Percentiles rank a stretch among this genome's conserved stretches.
Evolutionary conservation across 92 coral and sea anemone genomes (phyloP).

Genomic region (Phymanthus crucifer): DNA sequence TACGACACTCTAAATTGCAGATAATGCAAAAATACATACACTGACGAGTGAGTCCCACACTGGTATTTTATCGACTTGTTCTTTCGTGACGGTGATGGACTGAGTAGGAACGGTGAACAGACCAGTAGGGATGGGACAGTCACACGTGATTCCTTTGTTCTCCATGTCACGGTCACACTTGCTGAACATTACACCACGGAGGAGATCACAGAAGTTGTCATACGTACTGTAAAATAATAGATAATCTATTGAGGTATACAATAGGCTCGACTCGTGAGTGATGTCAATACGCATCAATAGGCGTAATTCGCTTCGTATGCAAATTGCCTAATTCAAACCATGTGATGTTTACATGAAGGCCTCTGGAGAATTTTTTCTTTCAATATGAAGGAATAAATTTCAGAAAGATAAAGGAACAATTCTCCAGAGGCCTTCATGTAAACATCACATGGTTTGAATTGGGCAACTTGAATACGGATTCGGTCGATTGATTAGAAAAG

Average conservation of each 20-base stretch:
- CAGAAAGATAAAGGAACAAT: too few species aligned
- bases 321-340: too few species aligned
- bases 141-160: slow-evolving; percentile 63
- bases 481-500: too few species aligned
- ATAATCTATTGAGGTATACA: background rate
- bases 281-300: too few species aligned
- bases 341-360: too few species aligned
- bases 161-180: slow-evolving; percentile 65
- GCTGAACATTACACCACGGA: slow-evolving; percentile 52
- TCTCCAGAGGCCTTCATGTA: too few species aligned
- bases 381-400: too few species aligned
- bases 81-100: slow-evolving; percentile 47
- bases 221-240: slow-evolving; percentile 41
- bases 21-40: slow-evolving; percentile 18
- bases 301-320: too few species aligned
- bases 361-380: too few species aligned
- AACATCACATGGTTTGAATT: too few species aligned
- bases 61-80: slow-evolving; percentile 46
- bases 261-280: too few species aligned
- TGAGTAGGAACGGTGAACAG: slow-evolving; percentile 53
- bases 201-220: slow-evolving; percentile 55
- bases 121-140: slow-evolving; percentile 75
- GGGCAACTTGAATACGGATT: too few species aligned
- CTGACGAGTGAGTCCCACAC: slow-evolving; percentile 42
- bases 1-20: background rate